Percentiles rank a stretch among this genome's conserved stretches.
These are phyloP conservation scores for Drosophila ironensis DNA, from an alignment of 1,140 invertebrate genomes.

Conservation along the genomic window DNA sequence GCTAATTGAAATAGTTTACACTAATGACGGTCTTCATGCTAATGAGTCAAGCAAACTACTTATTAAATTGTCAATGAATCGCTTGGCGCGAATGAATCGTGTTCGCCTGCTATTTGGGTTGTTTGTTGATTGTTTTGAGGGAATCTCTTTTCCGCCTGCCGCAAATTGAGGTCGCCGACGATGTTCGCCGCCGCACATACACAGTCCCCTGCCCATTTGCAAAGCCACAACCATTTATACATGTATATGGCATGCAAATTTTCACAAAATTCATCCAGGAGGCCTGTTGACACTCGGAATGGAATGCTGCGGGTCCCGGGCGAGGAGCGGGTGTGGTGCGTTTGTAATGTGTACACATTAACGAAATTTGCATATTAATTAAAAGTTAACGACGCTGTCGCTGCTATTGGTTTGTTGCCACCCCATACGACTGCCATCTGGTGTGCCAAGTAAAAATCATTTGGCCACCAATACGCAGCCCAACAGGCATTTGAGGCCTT, in stretches of 20 bases:
- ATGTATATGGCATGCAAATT: slow-evolving; percentile 24
- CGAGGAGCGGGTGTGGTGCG: background rate
- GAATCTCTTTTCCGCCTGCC: slow-evolving; percentile 8
- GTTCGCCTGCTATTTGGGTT: slow-evolving; percentile 23
- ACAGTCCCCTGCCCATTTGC: too few species aligned
- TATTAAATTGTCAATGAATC: slow-evolving; percentile 46
- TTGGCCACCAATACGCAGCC: background rate
- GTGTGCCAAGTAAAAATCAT: slow-evolving; percentile 20
- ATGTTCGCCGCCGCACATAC: background rate
- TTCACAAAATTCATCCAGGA: slow-evolving; percentile 34
- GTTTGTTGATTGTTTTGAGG: slow-evolving; percentile 7
- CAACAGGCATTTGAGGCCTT: slow-evolving; percentile 6
- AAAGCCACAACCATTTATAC: background rate
- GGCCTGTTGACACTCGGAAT: slow-evolving; percentile 21
- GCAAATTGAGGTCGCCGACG: slow-evolving; percentile 45
- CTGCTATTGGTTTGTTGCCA: slow-evolving; percentile 9
- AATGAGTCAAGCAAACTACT: slow-evolving; percentile 30
- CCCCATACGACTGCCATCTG: slow-evolving; percentile 17
- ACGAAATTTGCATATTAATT: slow-evolving; percentile 75
- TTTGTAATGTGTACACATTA: slow-evolving; percentile 58
- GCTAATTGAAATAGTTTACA: slow-evolving; percentile 49
- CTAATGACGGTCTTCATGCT: slow-evolving; percentile 54
- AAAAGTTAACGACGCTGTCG: slow-evolving; percentile 57
- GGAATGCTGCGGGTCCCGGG: background rate
- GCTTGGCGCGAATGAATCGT: slow-evolving; percentile 14